Evolutionary conservation across 2,888 invertebrate genomes (phyloP), one percentile per base, ranked within the genome.

Genomic region (Cosmia trapezina): DNA sequence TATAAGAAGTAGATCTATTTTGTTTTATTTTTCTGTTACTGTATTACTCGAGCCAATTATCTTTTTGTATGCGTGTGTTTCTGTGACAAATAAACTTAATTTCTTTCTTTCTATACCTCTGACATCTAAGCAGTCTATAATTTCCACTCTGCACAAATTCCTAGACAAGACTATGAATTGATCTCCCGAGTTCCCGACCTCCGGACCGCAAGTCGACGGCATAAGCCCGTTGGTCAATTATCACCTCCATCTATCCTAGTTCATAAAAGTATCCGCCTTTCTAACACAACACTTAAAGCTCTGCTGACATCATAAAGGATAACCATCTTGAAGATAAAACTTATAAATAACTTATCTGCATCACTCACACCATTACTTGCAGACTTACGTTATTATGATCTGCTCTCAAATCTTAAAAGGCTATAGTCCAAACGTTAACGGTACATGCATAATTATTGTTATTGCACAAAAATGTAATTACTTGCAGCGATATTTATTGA

Each of bases 401-500:
- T 53, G 68, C 71, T 75, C 49, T 83, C 59, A 80, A 80, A 81
- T 82, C 82, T 82, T 81, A 85, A 81, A 83, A 80, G 73, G 77
- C 73, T 83, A 77, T 72, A 80, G 75, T 70, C 70, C 59, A 85
- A 81, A 83, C 69, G 59, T 81, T 88, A 87, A 89, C 87, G 83
- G 84, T 87, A 83, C 83, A 83, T 72, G 71, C 66, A 77, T 87
- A 84, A 89, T 86, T 83, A 88, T 88, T 87, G 86, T 90, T 88
- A 89, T 89, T 86, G 84, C 80, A 89, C 86, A 88, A 86, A 90
- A 87, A 84, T 81, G 86, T 90, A 89, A 90, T 89, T 89, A 89
- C 86, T 83, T 83, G 85, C 87, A 82, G 84, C 85, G 87, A 88
- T 91, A 91, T 89, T 91, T 93, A 94, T 94, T 93, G 93, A 93